phyloP scores from a whole-genome alignment of 2,888 invertebrate species.

The Meganola albula region DNA sequence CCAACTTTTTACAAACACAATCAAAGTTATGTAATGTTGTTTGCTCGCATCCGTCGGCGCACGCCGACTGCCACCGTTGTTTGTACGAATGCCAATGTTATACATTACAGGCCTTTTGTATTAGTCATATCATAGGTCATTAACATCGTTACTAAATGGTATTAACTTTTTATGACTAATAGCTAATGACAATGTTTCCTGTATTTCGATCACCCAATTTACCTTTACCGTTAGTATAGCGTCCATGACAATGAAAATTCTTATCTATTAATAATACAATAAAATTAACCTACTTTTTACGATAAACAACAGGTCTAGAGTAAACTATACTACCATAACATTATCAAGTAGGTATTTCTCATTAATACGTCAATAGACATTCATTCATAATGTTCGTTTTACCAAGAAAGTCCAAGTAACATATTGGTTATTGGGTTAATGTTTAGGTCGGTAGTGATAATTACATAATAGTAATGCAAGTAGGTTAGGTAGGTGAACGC shows the following conservation, averaged over 20 bases:
- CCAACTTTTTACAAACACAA: conserved; percentile 78
- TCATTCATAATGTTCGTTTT: too few relatives aligned
- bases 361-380: too few relatives aligned
- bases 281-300: too few relatives aligned
- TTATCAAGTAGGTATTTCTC: too few relatives aligned
- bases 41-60: conserved; percentile 70
- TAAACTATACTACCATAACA: too few relatives aligned
- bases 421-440: conserved; percentile 34
- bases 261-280: too few relatives aligned
- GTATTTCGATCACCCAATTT: too few relatives aligned
- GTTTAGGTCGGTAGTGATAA: conserved; percentile 57
- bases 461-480: conserved; percentile 62
- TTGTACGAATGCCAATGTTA: conserved; percentile 73
- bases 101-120: conserved; percentile 64
- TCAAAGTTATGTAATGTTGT: conserved; percentile 78
- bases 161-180: conserved; percentile 57
- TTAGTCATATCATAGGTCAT: conserved; percentile 75
- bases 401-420: too few relatives aligned
- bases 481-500: conserved; percentile 49
- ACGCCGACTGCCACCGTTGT: conserved; percentile 60
- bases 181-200: conserved; percentile 53
- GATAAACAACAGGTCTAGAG: too few relatives aligned
- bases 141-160: conserved; percentile 60
- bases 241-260: too few relatives aligned
- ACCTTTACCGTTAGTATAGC: too few relatives aligned